Evolutionary conservation across 2,113 vertebrate species (phyloP), one percentile per base, ranked within the genome.

Genomic region (Raphicerus campestris): DNA sequence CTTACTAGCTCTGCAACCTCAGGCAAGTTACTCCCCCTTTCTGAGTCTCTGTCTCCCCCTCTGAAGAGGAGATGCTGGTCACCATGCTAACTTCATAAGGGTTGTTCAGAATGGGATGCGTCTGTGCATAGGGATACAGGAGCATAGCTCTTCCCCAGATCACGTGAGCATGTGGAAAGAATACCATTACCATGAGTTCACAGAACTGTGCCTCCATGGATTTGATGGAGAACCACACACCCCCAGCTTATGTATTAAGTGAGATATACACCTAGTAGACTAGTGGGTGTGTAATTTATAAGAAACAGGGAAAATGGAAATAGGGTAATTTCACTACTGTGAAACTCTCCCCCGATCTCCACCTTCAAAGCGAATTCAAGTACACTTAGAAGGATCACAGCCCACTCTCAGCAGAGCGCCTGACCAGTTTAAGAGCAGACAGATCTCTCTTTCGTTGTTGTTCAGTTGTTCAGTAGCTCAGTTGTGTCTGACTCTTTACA

Each of bases 111-210:
- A 56, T 5, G 28, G 6, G 66, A n/a, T 22, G 11, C 24, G 6
- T 39, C 20, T 30, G 10, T 28, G 63, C 14, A 55, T 55, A 6
- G 7, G 3, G 39, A 81, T 39, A 58, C 10, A 1, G 2, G 30
- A 49, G 35, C 2, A 4, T 5, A 20, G n/a, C 8, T 19, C 7
- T 55, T 58, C 63, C 42, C 6, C 28, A 10, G 7, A 22, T 13
- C 22, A 10, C 14, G 28, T 19, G 28, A 42, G n/a, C 20, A 4
- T 10, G 51, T 6, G 13, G 42, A 49, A 73, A 89, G 32, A 26
- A 3, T 1, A 3, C 35, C 0, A 2, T 8, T 0, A 22, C 39
- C 60, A 10, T 1, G 1, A 42, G 26, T 30, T 32, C 14, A 30
- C 42, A 39, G 49, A 35, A 26, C 30, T 28, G 13, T 3, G 32